These are phyloP conservation scores for Heliocidaris tuberculata DNA, from an alignment of 35 echinoderm and acorn worm species.

Conservation along the genomic window DNA sequence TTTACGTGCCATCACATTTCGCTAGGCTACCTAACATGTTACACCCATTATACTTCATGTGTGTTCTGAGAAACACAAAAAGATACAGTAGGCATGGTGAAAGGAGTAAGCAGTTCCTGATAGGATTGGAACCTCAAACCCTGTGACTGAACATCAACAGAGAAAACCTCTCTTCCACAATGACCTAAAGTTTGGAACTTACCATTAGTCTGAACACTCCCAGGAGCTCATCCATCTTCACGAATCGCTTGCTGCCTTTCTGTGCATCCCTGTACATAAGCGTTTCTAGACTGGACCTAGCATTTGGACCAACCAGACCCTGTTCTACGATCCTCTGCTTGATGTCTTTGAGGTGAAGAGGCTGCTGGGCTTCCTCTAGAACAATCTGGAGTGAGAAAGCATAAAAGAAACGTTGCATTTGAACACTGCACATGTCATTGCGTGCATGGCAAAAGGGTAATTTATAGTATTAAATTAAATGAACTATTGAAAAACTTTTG, in stretches of 20 bases:
- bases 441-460: neutral
- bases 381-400: conserved; percentile 64
- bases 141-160: too few species aligned
- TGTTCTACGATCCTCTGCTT: conserved; percentile 76
- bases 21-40: too few species aligned
- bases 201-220: conserved; percentile 89
- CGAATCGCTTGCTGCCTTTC: conserved; percentile 80
- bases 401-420: neutral
- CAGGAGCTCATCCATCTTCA: conserved; percentile 65
- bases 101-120: too few species aligned
- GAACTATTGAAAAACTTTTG: too few species aligned
- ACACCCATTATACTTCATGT: too few species aligned
- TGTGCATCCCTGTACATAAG: conserved; percentile 81
- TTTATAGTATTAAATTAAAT: neutral
- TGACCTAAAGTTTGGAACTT: neutral
- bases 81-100: too few species aligned
- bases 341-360: conserved; percentile 91
- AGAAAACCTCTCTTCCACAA: too few species aligned
- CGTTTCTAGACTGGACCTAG: conserved; percentile 79
- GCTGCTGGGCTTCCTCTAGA: conserved; percentile 55
- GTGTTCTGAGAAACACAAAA: too few species aligned
- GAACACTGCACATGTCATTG: neutral
- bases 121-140: too few species aligned
- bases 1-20: too few species aligned
- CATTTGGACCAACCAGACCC: conserved; percentile 69